phyloP scores from a whole-genome alignment of 2,797 vertebrate species.

The Chelon labrosus region DNA sequence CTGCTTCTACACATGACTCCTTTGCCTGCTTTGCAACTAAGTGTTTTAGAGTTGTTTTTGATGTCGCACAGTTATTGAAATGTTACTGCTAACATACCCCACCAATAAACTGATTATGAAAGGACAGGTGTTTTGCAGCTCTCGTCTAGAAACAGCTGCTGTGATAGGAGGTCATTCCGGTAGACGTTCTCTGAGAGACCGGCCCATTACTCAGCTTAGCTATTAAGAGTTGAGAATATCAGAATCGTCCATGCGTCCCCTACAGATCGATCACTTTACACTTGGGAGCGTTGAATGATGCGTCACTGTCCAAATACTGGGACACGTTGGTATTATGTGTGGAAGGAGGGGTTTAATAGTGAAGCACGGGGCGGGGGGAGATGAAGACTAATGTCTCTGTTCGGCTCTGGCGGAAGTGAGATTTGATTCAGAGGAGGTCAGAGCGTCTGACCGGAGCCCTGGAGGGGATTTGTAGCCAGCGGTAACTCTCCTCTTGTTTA shows the following conservation, averaged over 20 bases:
- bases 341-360: conserved; percentile 9
- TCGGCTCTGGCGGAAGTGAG: conserved; percentile 10
- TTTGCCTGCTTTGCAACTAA: background rate
- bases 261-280: conserved; percentile 22
- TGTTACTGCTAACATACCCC: rapidly evolving
- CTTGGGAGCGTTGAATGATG: background rate
- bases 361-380: background rate
- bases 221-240: conserved; percentile 7
- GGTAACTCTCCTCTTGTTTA: conserved; percentile 17
- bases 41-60: background rate
- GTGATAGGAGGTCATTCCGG: conserved; percentile 1
- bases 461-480: conserved; percentile 22
- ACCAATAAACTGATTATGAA: background rate
- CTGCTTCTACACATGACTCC: background rate
- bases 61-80: too few species aligned
- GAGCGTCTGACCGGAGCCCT: background rate
- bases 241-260: background rate
- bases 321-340: background rate
- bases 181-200: background rate
- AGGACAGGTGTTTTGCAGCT: background rate
- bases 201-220: conserved; percentile 11
- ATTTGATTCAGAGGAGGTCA: conserved; percentile 10
- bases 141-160: background rate
- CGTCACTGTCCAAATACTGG: conserved; percentile 19
- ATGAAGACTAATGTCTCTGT: conserved; percentile 23